Percentiles rank a stretch among this genome's conserved stretches.
These are phyloP conservation scores for Lochmaea crataegi DNA, from an alignment of 2,888 invertebrate genomes.

Conservation along the genomic window DNA sequence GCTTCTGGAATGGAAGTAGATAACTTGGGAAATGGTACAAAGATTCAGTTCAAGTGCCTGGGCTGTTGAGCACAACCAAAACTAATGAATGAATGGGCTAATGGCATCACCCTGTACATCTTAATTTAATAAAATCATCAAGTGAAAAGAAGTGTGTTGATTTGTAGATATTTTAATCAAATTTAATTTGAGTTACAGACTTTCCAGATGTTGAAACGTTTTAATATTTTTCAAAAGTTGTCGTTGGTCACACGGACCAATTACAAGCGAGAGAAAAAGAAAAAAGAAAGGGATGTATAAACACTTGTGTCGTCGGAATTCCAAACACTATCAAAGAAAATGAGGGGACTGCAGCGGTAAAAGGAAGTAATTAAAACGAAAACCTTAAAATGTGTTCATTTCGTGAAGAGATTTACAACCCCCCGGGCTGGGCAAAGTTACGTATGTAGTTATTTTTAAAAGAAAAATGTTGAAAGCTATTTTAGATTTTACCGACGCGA, in stretches of 20 bases:
- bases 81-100: no score
- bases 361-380: constrained; percentile 21
- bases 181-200: not conserved
- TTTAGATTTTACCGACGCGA: not conserved
- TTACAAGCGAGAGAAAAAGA: not conserved
- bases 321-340: constrained; percentile 18
- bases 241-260: not conserved
- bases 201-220: not conserved
- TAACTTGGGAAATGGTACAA: no score
- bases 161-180: no score
- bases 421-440: not conserved
- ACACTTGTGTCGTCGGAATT: constrained; percentile 12
- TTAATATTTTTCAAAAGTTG: not conserved
- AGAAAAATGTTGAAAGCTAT: constrained; percentile 8
- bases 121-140: not conserved
- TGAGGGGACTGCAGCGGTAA: constrained; percentile 5
- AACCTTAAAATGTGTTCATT: constrained; percentile 27
- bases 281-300: not conserved
- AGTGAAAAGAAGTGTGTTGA: no score
- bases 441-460: constrained; percentile 18
- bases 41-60: no score
- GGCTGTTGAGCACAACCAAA: no score
- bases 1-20: no score
- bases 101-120: no score
- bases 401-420: constrained; percentile 28